A percentile compares a stretch with the other conserved stretches of the same genome.
phyloP scores from a whole-genome alignment of 2,888 invertebrate species.

The Xanthia icteritia region DNA sequence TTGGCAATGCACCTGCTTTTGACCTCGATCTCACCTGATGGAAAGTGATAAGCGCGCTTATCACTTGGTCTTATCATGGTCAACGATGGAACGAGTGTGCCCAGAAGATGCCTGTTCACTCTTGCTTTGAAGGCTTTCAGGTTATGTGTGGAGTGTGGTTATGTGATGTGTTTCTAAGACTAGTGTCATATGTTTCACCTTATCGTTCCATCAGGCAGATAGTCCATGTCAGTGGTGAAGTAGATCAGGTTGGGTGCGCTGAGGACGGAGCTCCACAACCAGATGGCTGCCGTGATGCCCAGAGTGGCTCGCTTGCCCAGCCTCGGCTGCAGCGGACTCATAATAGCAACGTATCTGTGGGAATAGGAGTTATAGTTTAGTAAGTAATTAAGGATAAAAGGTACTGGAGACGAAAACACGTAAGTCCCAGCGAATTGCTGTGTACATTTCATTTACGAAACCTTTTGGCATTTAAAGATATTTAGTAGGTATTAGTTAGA shows the following conservation, averaged over 20 bases:
- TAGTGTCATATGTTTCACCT: conserved; percentile 70
- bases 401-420: neutral
- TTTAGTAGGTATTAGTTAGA: too few relatives aligned
- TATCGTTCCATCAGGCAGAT: conserved; percentile 83
- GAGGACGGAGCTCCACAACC: conserved; percentile 94
- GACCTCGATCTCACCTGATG: too few relatives aligned
- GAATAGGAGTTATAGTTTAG: neutral
- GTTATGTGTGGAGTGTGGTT: neutral
- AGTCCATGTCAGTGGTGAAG: conserved; percentile 93
- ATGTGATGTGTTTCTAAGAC: neutral
- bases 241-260: conserved; percentile 96
- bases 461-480: neutral
- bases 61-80: too few relatives aligned
- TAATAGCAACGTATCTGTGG: conserved; percentile 97
- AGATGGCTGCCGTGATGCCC: conserved; percentile 95
- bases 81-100: neutral
- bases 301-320: conserved; percentile 96
- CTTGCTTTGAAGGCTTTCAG: neutral
- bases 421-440: neutral
- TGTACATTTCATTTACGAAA: neutral
- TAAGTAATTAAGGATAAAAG: neutral
- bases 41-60: too few relatives aligned
- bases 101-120: neutral
- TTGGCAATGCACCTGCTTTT: too few relatives aligned
- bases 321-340: conserved; percentile 97